A percentile compares a stretch with the other conserved stretches of the same genome.
Conservation (phyloP, 2,797 vertebrate genomes). For the Amblyopsis hoosieri region DNA sequence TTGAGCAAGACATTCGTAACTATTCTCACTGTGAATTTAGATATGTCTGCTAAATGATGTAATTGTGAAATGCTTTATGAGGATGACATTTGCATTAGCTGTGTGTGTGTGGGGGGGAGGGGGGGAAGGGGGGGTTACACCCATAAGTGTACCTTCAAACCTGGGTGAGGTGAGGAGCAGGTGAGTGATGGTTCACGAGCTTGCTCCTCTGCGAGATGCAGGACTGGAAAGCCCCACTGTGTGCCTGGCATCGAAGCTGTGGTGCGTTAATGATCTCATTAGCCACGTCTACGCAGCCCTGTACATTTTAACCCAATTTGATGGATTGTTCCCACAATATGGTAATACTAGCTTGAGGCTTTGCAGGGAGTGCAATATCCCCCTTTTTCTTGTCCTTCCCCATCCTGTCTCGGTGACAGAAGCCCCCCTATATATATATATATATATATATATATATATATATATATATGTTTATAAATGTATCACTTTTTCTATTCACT, state of each 20-base stretch:
- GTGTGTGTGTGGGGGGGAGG: no score
- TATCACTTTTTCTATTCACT: slow-evolving; percentile 22
- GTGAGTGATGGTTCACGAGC: not conserved
- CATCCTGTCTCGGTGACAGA: slow-evolving; percentile 35
- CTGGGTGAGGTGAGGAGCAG: no score
- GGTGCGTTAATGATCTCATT: slow-evolving; percentile 44
- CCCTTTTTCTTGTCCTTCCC: slow-evolving; percentile 34
- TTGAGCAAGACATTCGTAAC: no score
- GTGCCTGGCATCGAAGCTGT: slow-evolving; percentile 20
- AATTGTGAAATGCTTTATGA: not conserved
- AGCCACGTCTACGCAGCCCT: slow-evolving; percentile 42
- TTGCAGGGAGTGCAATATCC: slow-evolving; percentile 34
- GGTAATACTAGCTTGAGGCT: slow-evolving; percentile 59
- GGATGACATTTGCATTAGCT: no score
- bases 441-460: no score
- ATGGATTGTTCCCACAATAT: slow-evolving; percentile 62
- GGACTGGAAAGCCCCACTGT: slow-evolving; percentile 11
- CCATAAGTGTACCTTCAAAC: no score
- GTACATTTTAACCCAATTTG: slow-evolving; percentile 58
- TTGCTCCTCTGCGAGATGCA: not conserved
- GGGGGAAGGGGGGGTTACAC: no score
- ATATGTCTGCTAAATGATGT: not conserved
- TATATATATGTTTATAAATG: no score
- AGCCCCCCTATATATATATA: not conserved
- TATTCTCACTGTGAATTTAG: not conserved